These are phyloP conservation scores for Tenrec ecaudatus DNA, from an alignment of 2,113 vertebrate species.

Conservation along the genomic window DNA sequence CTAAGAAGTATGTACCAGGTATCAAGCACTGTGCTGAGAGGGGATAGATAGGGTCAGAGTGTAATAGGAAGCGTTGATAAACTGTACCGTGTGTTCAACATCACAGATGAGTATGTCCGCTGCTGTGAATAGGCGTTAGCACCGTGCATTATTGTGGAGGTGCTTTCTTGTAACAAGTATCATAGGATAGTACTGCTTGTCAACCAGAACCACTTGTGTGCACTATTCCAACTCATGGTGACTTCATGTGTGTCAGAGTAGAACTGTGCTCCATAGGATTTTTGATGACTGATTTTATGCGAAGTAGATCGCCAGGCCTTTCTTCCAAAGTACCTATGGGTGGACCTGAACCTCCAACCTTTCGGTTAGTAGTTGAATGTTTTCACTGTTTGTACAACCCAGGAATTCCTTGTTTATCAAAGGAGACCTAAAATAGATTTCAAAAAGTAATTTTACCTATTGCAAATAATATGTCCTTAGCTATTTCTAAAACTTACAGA, in stretches of 20 bases:
- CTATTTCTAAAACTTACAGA: neutral
- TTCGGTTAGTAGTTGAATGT: neutral
- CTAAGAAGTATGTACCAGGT: slow-evolving; percentile 3
- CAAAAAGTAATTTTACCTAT: neutral
- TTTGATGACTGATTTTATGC: neutral
- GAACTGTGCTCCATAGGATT: neutral
- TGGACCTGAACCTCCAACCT: neutral
- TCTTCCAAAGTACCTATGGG: neutral
- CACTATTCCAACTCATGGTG: neutral
- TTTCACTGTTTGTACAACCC: neutral
- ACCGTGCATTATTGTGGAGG: neutral
- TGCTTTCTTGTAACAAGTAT: neutral
- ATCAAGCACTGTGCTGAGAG: neutral
- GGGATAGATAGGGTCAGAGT: neutral
- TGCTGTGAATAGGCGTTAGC: neutral
- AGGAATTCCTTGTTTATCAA: neutral
- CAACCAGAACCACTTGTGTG: neutral
- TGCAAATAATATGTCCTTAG: neutral
- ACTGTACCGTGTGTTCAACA: slow-evolving; percentile 2
- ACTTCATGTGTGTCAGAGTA: neutral
- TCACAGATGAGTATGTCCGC: neutral
- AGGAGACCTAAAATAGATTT: slow-evolving; percentile 12
- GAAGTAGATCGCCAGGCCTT: neutral
- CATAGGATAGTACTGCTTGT: slow-evolving; percentile 8
- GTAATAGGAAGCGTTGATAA: slow-evolving; percentile 51